Base-by-base conservation (phyloP, 2,113 vertebrate species). In the Thunnus thynnus region DNA sequence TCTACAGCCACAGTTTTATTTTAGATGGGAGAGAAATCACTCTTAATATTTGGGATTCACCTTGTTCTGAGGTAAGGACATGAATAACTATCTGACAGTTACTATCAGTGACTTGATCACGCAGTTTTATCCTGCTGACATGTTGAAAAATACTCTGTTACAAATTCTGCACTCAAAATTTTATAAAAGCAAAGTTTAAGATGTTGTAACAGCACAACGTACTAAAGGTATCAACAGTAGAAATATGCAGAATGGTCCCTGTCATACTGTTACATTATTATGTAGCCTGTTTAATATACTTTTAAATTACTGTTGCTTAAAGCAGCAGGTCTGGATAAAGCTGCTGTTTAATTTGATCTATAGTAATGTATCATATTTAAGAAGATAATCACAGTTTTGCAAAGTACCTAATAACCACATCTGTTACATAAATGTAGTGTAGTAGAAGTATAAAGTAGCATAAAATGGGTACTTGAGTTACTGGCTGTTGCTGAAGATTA, bases 11-110 rank as follows among this genome's bases (percentile, higher is more conserved):
- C 82, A 96, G 81, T 71, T 86, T 96, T 61, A 88, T 89, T 0
- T 83, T 95, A 51, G 95, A 96, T 7, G 95, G 96, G 66, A 95
- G 94, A 80, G 96, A 96, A 86, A 90, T 96, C 55, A 87, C 93
- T 5, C 91, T 97, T 58, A 96, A 96, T 85, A 95, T 97, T 64
- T 97, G 96, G 96, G 97, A 97, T 1, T 94, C 95, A 7, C 95
- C 94, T 30, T 94, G 13, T 90, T 95, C 92, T 50, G 94, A 96
- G 95, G 97, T 97, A 87, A 95, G 85, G 47, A 20, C 8, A 51
- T 62, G 17, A 20, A 47, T 20, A 30, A 41, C 44, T 46, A 22
- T 13, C 22, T 25, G 63, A 63, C 41, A 22, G 3, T 17, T 46
- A 2, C 8, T 10, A 2, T 46, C 17, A 32, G 1, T 30, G 46